phyloP scores from a whole-genome alignment of 2,888 invertebrate species.

The Listrodromus nycthemerus region DNA sequence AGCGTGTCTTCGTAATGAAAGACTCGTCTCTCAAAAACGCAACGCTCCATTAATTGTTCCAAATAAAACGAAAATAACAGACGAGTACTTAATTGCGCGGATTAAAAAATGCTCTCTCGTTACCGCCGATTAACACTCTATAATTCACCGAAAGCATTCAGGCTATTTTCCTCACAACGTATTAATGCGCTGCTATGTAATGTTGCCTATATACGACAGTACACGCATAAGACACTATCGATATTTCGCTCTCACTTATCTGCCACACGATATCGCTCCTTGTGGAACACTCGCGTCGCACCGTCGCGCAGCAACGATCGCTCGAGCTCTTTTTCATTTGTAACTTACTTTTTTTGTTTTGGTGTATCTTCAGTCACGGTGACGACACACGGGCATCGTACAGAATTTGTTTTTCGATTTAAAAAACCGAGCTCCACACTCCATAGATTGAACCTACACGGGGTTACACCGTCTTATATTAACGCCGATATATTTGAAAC shows the following conservation, averaged over 20 bases:
- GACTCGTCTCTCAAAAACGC: constrained; percentile 2
- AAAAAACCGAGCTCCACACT: not conserved
- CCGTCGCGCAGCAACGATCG: not conserved
- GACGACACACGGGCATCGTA: not conserved
- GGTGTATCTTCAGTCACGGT: not conserved
- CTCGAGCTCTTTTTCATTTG: not conserved
- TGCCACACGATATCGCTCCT: not conserved
- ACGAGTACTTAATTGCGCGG: constrained; percentile 60
- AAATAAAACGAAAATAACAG: constrained; percentile 58
- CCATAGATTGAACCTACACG: not conserved
- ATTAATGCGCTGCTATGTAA: constrained; percentile 7
- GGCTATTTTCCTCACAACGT: not conserved
- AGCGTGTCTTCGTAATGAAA: constrained; percentile 11
- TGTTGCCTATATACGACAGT: constrained; percentile 18
- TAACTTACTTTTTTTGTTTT: not conserved
- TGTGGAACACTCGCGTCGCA: not conserved
- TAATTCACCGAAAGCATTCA: not conserved
- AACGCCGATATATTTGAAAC: not conserved
- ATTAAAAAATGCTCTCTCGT: constrained; percentile 54
- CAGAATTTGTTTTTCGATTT: not conserved
- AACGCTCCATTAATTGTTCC: constrained; percentile 14
- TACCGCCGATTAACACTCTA: constrained; percentile 25
- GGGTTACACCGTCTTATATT: not conserved
- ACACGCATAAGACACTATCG: constrained; percentile 12
- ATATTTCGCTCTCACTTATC: not conserved